Evolutionary conservation across 2,113 vertebrate genomes (phyloP), one percentile per base, ranked within the genome.

Genomic region (Urocynchramus pylzowi): DNA sequence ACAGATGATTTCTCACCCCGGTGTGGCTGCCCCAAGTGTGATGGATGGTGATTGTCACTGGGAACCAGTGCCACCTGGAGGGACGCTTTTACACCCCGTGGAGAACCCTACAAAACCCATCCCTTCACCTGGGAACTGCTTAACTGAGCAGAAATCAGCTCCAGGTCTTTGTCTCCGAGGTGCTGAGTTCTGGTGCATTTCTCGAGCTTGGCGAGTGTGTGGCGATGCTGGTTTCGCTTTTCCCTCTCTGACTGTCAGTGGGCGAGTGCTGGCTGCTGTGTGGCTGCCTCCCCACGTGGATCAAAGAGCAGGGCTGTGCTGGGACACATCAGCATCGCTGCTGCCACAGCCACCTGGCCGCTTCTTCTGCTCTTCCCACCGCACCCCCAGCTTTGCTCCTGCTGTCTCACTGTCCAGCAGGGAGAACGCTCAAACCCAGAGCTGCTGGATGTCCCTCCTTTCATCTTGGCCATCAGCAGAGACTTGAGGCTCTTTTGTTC

Each of bases 331-430:
- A 44, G 42, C 63, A 73, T 45, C 65, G n/a, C 65, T 56, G 84
- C 37, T 33, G 73, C 74, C 42, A 31, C 41, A 94, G 30, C 49
- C 2, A 7, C 85, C 60, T 22, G 92, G 96, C 96, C 85, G 87
- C 93, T 96, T 96, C 85, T 95, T 95, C 86, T 56, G 93, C 87
- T 65, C 61, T 54, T 76, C 70, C 61, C 41, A 26, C 28, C 1
- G 28, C 77, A 47, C 45, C 60, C 83, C 56, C 57, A 10, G 1
- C 61, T 65, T 17, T 42, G 30, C 64, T 67, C 2, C 80, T 30
- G 10, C 13, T 82, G 88, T 73, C 53, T 74, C 19, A 0, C 3
- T 39, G 18, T 44, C 52, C 78, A 10, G 44, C 37, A 59, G 31
- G 61, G 27, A 68, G 21, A 47, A 24, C 33, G 1, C 21, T 37